Base-by-base conservation (phyloP, 1,140 invertebrate genomes). In the Zaprionus ornatus region DNA sequence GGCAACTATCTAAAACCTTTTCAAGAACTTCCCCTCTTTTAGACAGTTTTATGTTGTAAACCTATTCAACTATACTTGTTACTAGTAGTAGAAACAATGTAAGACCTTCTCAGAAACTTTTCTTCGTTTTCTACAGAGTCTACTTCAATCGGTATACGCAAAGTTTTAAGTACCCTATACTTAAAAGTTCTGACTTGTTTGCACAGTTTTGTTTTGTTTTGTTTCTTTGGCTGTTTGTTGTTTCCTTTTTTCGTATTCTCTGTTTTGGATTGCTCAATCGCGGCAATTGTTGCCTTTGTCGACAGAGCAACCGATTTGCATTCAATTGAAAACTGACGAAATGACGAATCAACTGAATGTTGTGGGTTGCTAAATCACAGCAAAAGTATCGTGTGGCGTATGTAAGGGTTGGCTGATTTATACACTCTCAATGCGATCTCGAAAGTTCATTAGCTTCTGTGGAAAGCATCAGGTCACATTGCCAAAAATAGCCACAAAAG, bases 361-460 rank as follows among this genome's bases (percentile, higher is more conserved):
- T 45, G n/a, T 17, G 40, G 40, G 68, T 55, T 69, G 37, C 42
- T 60, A 61, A 74, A 74, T 62, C 52, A 64, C 15, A 27, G 25
- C 13, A 15, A 45, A 29, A 50, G 3, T 17, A 45, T 45, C 40
- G 3, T 10, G 9, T 42, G 3, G 40, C 37, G 17, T 48, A 48
- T 19, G 9, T 13, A 48, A 48, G 42, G 67, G 48, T 25, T 63
- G 71, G 13, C 35, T 61, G 55, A 67, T 45, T 73, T 60, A 59
- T 21, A 48, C 35, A 48, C 61, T 37, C 29, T 32, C 17, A 9
- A 32, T 32, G 19, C 35, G 32, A 59, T 13, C 48, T 25, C 15
- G 15, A 55, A 50, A 67, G 74, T 77, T 77, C 74, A 77, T 77
- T 77, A 77, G 74, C 74, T 67, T 73, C 69, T 61, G 74, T 72